These are phyloP conservation scores for Heliconius sara DNA, from an alignment of 2,888 invertebrate species.

Conservation along the genomic window DNA sequence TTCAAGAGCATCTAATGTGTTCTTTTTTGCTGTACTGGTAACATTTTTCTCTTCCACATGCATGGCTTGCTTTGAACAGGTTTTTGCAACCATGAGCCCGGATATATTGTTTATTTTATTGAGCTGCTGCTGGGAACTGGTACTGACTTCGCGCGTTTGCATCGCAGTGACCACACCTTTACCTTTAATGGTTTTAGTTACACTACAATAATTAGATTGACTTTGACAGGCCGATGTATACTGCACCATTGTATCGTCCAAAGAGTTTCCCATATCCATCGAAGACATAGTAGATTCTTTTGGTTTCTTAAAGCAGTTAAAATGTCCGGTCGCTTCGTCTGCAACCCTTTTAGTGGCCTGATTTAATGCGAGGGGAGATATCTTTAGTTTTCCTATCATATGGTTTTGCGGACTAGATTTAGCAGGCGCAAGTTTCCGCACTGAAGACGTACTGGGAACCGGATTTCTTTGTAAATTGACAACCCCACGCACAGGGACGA, in stretches of 20 bases:
- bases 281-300: conserved; percentile 69
- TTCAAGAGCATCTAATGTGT: conserved; percentile 74
- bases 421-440: conserved; percentile 54
- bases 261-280: conserved; percentile 57
- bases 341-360: conserved; percentile 59
- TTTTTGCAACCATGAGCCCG: conserved; percentile 69
- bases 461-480: conserved; percentile 55
- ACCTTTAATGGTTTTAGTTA: conserved; percentile 66
- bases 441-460: conserved; percentile 57
- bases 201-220: conserved; percentile 63
- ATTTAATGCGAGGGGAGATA: conserved; percentile 62
- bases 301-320: conserved; percentile 75
- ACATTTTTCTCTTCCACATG: conserved; percentile 68
- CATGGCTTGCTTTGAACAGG: conserved; percentile 63
- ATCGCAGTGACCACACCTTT: conserved; percentile 64
- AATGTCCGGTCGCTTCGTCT: conserved; percentile 62
- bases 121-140: conserved; percentile 68
- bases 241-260: conserved; percentile 57
- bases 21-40: conserved; percentile 61
- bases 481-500: conserved; percentile 59
- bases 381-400: conserved; percentile 62
- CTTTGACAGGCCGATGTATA: conserved; percentile 63
- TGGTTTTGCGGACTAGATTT: conserved; percentile 50
- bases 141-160: conserved; percentile 67
- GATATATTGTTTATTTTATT: conserved; percentile 65